Conservation (phyloP, 2,797 vertebrate genomes). For the Triplophysa yarkandensis region DNA sequence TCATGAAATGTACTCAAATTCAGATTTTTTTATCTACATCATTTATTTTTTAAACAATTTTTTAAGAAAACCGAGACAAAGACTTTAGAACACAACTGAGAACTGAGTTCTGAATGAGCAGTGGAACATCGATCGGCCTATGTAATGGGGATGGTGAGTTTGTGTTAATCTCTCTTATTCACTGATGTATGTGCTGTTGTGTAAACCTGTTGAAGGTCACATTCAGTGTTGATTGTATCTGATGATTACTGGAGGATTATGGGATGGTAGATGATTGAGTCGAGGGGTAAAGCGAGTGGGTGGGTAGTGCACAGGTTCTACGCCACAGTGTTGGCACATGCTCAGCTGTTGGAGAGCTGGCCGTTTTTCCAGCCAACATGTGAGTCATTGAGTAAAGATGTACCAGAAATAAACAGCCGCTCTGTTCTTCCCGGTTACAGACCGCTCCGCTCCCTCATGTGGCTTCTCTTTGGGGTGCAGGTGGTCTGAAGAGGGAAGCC, state of each 20-base stretch:
- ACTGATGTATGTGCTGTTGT: conserved; percentile 78
- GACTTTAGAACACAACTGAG: too few relatives aligned
- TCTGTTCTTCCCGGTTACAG: conserved; percentile 72
- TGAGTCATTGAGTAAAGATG: conserved; percentile 80
- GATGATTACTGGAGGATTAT: conserved; percentile 65
- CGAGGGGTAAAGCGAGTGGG: conserved; percentile 40
- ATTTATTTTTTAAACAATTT: too few relatives aligned
- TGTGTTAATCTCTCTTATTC: too few relatives aligned
- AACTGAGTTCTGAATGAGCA: too few relatives aligned
- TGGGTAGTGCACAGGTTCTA: conserved; percentile 45
- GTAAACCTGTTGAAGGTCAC: conserved; percentile 80
- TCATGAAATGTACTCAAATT: background rate
- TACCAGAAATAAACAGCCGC: conserved; percentile 80
- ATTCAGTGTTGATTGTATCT: conserved; percentile 75
- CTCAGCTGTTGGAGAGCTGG: conserved; percentile 71
- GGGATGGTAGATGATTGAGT: conserved; percentile 30
- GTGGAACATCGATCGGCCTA: too few relatives aligned
- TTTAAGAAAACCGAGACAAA: too few relatives aligned
- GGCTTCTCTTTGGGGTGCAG: conserved; percentile 71
- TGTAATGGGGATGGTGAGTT: too few relatives aligned
- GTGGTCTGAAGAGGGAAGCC: conserved; percentile 42
- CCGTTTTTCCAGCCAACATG: conserved; percentile 80
- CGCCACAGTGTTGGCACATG: conserved; percentile 73
- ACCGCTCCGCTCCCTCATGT: conserved; percentile 72
- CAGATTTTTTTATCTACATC: too few relatives aligned